A percentile compares a stretch with the other conserved stretches of the same genome.
Evolutionary conservation across 2,113 vertebrate species (phyloP).

Genomic region (Collichthys lucidus): DNA sequence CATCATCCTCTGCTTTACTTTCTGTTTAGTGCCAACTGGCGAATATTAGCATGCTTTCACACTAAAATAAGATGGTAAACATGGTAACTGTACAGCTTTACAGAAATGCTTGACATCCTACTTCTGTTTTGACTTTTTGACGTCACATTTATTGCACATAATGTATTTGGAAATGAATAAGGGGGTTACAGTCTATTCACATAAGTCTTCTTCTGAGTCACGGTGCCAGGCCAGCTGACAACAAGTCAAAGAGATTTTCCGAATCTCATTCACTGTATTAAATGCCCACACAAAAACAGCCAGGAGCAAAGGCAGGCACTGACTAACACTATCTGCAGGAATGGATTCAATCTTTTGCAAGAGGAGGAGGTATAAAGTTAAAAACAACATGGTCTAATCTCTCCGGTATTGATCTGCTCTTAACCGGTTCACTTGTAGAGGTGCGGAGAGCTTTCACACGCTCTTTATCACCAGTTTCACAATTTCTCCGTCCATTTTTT

Average conservation of each 20-base stretch:
- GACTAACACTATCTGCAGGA: conserved; percentile 36
- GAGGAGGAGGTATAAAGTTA: not conserved
- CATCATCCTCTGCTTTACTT: too few species aligned
- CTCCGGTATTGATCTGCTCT: not conserved
- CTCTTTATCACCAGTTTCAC: conserved; percentile 23
- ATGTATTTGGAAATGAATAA: not conserved
- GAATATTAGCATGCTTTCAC: too few species aligned
- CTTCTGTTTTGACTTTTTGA: not conserved
- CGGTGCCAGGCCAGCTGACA: not conserved
- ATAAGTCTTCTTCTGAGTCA: conserved; percentile 25
- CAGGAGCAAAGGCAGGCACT: conserved; percentile 11
- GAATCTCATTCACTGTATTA: conserved; percentile 11
- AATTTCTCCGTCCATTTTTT: conserved; percentile 16
- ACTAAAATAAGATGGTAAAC: too few species aligned
- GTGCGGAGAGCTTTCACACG: conserved; percentile 17
- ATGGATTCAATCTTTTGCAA: not conserved
- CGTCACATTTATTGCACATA: not conserved
- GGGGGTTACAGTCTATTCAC: not conserved
- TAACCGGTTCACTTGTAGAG: conserved; percentile 14
- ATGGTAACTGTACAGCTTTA: too few species aligned
- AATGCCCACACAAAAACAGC: conserved; percentile 13
- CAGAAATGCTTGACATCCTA: not conserved
- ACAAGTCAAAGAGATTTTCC: conserved; percentile 20
- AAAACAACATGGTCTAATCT: conserved; percentile 2
- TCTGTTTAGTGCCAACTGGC: too few species aligned